phyloP scores from a whole-genome alignment of 2,797 vertebrate genomes.

The Crax fasciolata region DNA sequence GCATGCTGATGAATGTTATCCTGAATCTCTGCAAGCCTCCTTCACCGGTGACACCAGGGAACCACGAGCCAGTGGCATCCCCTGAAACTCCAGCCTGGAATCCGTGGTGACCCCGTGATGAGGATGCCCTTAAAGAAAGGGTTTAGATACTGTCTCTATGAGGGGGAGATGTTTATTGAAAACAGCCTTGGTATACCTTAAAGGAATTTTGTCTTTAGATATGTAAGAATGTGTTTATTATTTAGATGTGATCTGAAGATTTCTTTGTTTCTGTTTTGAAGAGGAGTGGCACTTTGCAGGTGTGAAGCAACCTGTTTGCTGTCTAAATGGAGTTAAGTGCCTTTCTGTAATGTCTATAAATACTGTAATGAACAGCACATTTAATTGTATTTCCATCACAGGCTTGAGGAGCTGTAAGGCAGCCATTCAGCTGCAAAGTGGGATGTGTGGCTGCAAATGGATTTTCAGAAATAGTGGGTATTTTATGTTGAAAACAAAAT shows the following conservation, averaged over 20 bases:
- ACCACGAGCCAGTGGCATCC: background rate
- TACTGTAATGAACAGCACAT: background rate
- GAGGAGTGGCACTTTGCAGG: conserved; percentile 25
- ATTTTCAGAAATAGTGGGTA: background rate
- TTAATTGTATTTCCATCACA: background rate
- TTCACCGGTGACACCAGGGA: background rate
- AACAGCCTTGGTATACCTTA: background rate
- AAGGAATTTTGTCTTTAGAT: conserved; percentile 34
- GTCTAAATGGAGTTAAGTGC: background rate
- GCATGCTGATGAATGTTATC: accelerated
- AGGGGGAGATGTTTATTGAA: conserved; percentile 12
- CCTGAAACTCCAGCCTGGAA: background rate
- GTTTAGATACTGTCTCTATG: background rate
- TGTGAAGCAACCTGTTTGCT: background rate
- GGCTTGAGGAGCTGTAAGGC: background rate
- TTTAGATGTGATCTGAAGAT: conserved; percentile 9
- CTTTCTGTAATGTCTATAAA: background rate
- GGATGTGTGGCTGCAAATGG: background rate
- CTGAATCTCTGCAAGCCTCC: background rate
- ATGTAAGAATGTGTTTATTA: background rate
- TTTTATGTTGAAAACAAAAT: background rate
- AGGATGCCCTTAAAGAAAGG: background rate
- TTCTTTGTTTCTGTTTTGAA: conserved; percentile 51
- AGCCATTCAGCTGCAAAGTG: background rate
- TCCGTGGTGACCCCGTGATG: accelerated